These are phyloP conservation scores for Ferdinandea cuprea DNA, from an alignment of 2,888 invertebrate genomes.

Conservation along the genomic window DNA sequence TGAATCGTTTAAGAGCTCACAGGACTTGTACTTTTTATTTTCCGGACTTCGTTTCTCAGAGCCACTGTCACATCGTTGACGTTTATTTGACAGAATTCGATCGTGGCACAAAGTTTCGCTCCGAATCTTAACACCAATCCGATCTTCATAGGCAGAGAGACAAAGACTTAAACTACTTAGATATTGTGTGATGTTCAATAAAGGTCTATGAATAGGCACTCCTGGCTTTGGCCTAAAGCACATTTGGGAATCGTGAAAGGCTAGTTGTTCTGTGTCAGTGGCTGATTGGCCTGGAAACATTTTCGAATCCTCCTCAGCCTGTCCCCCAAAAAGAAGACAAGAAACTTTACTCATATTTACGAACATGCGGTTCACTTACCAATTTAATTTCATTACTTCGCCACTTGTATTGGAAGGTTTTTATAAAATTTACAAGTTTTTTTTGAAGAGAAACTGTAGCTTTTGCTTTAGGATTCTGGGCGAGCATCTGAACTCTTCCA, in stretches of 20 bases:
- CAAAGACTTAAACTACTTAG: slow-evolving; percentile 91
- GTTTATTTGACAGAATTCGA: slow-evolving; percentile 78
- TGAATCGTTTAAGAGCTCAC: slow-evolving; percentile 47
- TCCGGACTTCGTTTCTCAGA: slow-evolving; percentile 85
- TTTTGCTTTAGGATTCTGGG: slow-evolving; percentile 94
- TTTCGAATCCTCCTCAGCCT: slow-evolving; percentile 78
- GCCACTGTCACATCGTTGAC: slow-evolving; percentile 86
- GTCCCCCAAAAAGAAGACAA: not conserved
- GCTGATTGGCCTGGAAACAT: slow-evolving; percentile 63
- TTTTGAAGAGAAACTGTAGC: slow-evolving; percentile 90
- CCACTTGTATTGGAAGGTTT: slow-evolving; percentile 91
- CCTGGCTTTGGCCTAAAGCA: slow-evolving; percentile 85
- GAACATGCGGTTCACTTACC: slow-evolving; percentile 43
- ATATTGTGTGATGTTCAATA: slow-evolving; percentile 89
- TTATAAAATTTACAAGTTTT: slow-evolving; percentile 88
- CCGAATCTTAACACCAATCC: slow-evolving; percentile 85
- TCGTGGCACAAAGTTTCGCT: slow-evolving; percentile 82
- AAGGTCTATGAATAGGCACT: slow-evolving; percentile 88
- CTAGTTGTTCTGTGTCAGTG: slow-evolving; percentile 42
- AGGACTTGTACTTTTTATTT: slow-evolving; percentile 83
- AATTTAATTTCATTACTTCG: slow-evolving; percentile 84
- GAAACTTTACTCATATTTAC: not conserved
- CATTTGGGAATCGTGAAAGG: slow-evolving; percentile 78
- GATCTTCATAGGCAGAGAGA: slow-evolving; percentile 89
- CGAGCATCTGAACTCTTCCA: slow-evolving; percentile 91